Base-by-base conservation (phyloP, 2,797 vertebrate species). In the Cossypha dichroa region DNA sequence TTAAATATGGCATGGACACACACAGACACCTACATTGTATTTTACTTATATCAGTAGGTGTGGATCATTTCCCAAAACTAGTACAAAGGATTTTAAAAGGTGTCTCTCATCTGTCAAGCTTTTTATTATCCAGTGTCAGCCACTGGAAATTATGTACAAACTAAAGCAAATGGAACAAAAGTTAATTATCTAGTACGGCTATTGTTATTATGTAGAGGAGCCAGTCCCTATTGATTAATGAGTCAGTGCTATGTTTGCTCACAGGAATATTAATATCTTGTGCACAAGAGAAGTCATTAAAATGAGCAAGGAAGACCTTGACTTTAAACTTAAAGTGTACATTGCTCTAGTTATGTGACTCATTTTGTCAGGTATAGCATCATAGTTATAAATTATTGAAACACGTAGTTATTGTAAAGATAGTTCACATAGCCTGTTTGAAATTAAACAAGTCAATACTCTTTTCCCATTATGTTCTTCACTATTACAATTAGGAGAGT, bases 201-300 rank as follows among this genome's bases (percentile, higher is more conserved):
- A 95, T 96, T 96, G 96, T 96, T 97, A 97, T 96, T 95, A 97
- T 96, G 81, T 97, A 95, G 96, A 97, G 97, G 97, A 98, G 97
- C 98, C 97, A 97, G 98, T 97, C 97, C 97, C 96, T 98, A 98
- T 99, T 98, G 98, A 99, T 99, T 98, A 99, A 98, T 98, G 98
- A 98, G 98, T 97, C 97, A 88, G 97, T 96, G 98, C 94, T 97
- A 87, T 98, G 98, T 98, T 98, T 98, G 98, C 98, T 98, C 98
- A 98, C 97, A 98, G 97, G 98, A 98, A 98, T 98, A 98, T 98
- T 98, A 99, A 98, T 98, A 97, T 98, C 97, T 96, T 96, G 97
- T 96, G 97, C 97, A 97, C 97, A 97, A 97, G 97, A 97, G 97
- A 96, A 98, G 97, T 98, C 98, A 98, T 99, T 98, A 98, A 98